phyloP scores from a whole-genome alignment of 1,140 invertebrate species.

The Drosophila athabasca region DNA sequence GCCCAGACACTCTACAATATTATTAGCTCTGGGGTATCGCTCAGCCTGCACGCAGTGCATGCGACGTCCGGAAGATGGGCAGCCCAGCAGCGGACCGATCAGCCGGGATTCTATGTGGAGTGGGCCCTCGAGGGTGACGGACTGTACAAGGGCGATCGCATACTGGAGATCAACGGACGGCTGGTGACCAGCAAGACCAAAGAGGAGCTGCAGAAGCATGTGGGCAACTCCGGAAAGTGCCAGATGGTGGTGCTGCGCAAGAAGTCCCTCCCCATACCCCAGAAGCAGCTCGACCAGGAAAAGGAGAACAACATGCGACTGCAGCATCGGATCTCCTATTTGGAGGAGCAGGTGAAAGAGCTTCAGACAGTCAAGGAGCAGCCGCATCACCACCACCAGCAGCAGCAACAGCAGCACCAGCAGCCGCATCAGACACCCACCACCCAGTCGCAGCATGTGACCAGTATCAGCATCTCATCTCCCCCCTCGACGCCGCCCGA shows the following conservation, averaged over 20 bases:
- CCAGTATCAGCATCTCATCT: constrained; percentile 83
- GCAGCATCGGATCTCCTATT: constrained; percentile 93
- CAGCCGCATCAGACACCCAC: constrained; percentile 16
- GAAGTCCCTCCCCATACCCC: constrained; percentile 65
- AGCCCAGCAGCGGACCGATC: constrained; percentile 85
- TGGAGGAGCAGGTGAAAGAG: constrained; percentile 93
- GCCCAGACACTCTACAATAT: constrained; percentile 75
- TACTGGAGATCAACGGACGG: constrained; percentile 93
- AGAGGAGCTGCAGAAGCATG: constrained; percentile 86
- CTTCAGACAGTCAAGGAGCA: constrained; percentile 84
- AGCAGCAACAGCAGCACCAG: constrained; percentile 27
- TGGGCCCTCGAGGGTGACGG: constrained; percentile 91
- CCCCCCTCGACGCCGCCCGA: constrained; percentile 72
- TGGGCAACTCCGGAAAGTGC: constrained; percentile 80
- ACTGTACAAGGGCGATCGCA: constrained; percentile 90
- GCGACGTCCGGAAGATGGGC: constrained; percentile 87
- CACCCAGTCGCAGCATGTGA: constrained; percentile 70
- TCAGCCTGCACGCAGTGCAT: constrained; percentile 87
- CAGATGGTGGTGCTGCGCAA: constrained; percentile 86
- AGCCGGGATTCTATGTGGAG: constrained; percentile 87
- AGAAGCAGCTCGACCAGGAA: constrained; percentile 73
- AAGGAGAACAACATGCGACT: constrained; percentile 92
- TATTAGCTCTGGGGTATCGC: constrained; percentile 80
- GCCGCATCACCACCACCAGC: constrained; percentile 24
- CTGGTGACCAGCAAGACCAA: constrained; percentile 88